These are phyloP conservation scores for Heptranchias perlo DNA, from an alignment of 2,113 vertebrate genomes.

Conservation along the genomic window DNA sequence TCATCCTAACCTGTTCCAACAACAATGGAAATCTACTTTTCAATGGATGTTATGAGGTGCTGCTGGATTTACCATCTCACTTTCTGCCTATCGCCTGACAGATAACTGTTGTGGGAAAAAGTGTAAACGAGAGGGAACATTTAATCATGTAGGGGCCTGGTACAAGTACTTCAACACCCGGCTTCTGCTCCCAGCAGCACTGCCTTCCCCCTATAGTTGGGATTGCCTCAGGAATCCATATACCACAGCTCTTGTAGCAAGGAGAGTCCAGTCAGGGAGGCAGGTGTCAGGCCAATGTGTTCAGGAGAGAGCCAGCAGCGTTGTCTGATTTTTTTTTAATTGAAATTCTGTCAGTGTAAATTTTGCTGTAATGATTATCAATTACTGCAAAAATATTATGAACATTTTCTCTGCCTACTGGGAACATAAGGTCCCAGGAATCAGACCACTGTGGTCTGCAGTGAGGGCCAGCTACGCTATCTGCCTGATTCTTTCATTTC, in stretches of 20 bases:
- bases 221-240: neutral
- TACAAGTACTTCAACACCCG: neutral
- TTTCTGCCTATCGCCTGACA: neutral
- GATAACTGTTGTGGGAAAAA: neutral
- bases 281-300: neutral
- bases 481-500: neutral
- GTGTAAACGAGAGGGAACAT: neutral
- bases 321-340: neutral
- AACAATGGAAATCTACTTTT: neutral
- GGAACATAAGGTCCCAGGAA: neutral
- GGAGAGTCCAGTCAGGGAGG: neutral
- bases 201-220: neutral
- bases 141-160: neutral
- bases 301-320: neutral
- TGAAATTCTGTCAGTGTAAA: neutral
- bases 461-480: neutral
- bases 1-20: neutral
- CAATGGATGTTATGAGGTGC: neutral
- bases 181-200: neutral
- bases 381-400: neutral
- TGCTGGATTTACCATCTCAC: slow-evolving; percentile 10
- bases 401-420: neutral
- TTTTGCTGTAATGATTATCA: neutral
- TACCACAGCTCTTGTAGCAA: neutral
- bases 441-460: neutral